Conservation (phyloP, 2,113 vertebrate genomes). For the Ciconia boyciana region DNA sequence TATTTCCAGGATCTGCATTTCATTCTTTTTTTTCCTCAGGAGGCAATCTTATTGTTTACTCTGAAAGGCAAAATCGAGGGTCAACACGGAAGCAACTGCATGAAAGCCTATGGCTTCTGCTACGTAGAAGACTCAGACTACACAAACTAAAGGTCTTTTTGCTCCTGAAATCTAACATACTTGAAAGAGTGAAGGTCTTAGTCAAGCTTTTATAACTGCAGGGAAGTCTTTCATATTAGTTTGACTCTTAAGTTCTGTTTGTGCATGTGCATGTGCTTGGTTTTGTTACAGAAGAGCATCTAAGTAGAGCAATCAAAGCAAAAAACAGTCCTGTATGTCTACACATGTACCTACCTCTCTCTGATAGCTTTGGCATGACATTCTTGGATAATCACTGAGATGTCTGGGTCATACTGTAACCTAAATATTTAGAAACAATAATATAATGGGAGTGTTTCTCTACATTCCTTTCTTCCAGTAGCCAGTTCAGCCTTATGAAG, state of each 20-base stretch:
- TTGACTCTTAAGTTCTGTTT: background rate
- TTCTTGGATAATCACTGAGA: background rate
- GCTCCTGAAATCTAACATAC: background rate
- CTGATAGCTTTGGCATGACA: background rate
- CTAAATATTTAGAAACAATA: background rate
- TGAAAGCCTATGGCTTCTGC: background rate
- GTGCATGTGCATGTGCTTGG: accelerated
- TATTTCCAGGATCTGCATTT: background rate
- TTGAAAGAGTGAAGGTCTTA: slow-evolving; percentile 21
- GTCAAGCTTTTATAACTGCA: background rate
- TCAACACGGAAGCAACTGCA: background rate
- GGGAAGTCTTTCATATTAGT: background rate
- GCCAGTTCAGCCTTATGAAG: background rate
- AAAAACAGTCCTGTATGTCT: background rate
- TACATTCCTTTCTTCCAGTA: background rate
- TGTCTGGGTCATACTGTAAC: background rate
- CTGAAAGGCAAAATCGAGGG: slow-evolving; percentile 1
- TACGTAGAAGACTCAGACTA: background rate
- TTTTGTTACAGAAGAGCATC: background rate
- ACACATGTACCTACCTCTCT: background rate
- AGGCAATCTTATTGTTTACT: background rate
- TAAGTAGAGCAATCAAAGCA: background rate
- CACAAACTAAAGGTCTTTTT: background rate
- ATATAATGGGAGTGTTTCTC: background rate
- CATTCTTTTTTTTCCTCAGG: background rate